Percentiles rank a stretch among this genome's conserved stretches.
Evolutionary conservation across 2,113 vertebrate species (phyloP).

Genomic region (Tachysurus vachellii): DNA sequence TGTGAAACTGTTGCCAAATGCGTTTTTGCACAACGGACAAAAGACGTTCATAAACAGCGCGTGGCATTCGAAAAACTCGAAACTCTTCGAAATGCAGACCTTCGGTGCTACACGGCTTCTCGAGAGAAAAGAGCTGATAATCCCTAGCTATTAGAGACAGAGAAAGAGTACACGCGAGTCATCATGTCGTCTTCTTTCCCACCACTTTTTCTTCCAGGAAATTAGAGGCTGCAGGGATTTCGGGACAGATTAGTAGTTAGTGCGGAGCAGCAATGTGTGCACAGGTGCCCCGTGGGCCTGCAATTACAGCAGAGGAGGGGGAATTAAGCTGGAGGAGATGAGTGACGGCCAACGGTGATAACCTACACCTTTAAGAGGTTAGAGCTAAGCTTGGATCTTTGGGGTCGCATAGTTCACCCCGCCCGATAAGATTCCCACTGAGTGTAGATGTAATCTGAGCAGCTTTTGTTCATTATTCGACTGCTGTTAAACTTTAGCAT

Average conservation of each 20-base stretch:
- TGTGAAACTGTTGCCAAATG: not conserved
- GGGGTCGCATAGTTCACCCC: constrained; percentile 27
- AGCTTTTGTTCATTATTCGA: not conserved
- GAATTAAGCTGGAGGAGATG: constrained; percentile 6
- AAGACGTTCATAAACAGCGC: not conserved
- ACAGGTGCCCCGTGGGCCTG: constrained; percentile 46
- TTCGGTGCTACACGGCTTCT: not conserved
- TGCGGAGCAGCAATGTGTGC: constrained; percentile 25
- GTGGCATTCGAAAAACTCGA: not conserved
- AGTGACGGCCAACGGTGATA: constrained; percentile 67
- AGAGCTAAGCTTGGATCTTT: constrained; percentile 1
- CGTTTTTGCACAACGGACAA: not conserved
- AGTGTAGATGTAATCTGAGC: not conserved
- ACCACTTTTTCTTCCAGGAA: constrained; percentile 33
- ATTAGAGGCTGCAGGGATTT: constrained; percentile 38
- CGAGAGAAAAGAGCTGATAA: constrained; percentile 15
- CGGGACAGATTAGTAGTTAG: constrained; percentile 46
- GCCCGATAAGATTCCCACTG: not conserved
- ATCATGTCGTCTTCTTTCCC: constrained; percentile 21
- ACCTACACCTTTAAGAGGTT: constrained; percentile 52
- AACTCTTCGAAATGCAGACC: not conserved
- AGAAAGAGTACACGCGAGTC: not conserved
- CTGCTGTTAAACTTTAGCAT: not conserved
- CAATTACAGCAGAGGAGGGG: constrained; percentile 34
- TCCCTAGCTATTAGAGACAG: constrained; percentile 16